Conservation (phyloP, 2,113 vertebrate species). For the Silurus glanis region DNA sequence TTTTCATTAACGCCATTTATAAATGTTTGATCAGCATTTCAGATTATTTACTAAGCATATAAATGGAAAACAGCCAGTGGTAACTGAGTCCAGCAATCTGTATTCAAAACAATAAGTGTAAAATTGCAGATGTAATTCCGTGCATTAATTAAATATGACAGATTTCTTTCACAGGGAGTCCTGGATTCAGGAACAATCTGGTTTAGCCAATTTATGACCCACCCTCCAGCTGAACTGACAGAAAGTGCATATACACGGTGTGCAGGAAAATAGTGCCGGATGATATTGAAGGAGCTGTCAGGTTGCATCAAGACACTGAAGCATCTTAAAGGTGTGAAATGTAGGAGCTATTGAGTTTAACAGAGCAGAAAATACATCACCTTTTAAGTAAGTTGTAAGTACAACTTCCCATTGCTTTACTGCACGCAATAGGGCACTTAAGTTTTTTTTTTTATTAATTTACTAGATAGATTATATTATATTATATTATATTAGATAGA, state of each 20-base stretch:
- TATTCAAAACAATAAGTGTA: background rate
- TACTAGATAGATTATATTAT: background rate
- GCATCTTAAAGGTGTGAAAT: conserved; percentile 20
- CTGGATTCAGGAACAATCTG: background rate
- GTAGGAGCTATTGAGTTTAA: background rate
- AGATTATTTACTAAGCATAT: conserved; percentile 19
- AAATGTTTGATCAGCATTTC: conserved; percentile 40
- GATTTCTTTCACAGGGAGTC: background rate
- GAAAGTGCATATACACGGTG: background rate
- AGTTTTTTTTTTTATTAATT: background rate
- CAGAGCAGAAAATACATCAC: background rate
- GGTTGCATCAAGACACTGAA: background rate
- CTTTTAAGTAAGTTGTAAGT: background rate
- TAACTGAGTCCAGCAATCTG: conserved; percentile 12
- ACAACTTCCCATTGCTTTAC: background rate
- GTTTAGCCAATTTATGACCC: background rate
- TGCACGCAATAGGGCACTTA: background rate
- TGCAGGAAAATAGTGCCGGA: background rate
- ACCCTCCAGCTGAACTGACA: background rate
- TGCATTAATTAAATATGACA: conserved; percentile 6
- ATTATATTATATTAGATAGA: background rate
- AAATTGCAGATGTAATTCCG: background rate
- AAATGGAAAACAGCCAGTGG: background rate
- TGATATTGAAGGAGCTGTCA: background rate
- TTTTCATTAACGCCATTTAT: conserved; percentile 20